phyloP scores from a whole-genome alignment of 30 jellyfish, hydroid and myxozoan genomes.

The Nemopilema nomurai region DNA sequence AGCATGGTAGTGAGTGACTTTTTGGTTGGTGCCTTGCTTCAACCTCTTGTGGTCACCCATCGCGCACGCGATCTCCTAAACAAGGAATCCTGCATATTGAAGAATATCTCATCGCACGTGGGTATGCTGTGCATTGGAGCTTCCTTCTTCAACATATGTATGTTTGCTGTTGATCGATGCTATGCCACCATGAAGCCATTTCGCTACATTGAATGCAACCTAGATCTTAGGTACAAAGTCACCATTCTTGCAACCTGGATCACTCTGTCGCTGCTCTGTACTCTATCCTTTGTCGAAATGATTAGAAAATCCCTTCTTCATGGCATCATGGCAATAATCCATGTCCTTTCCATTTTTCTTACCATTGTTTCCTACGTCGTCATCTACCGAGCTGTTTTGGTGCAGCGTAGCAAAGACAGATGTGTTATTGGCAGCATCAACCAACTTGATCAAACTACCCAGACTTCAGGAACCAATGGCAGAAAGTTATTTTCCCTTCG shows the following conservation, averaged over 20 bases:
- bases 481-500: no score
- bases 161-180: conserved; percentile 55
- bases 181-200: conserved; percentile 37
- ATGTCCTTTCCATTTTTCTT: neutral
- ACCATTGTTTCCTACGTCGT: neutral
- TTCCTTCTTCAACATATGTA: conserved; percentile 19
- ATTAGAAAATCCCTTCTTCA: neutral
- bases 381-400: neutral
- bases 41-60: neutral
- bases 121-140: conserved; percentile 44
- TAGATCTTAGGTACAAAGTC: conserved; percentile 4
- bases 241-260: conserved; percentile 17
- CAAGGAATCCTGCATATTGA: conserved; percentile 4
- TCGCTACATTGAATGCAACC: neutral
- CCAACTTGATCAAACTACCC: neutral
- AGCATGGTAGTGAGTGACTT: conserved; percentile 59
- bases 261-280: neutral
- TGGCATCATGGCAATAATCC: neutral
- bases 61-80: neutral
- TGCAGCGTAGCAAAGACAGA: neutral
- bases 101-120: neutral
- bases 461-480: neutral
- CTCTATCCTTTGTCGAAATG: neutral
- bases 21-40: conserved; percentile 30
- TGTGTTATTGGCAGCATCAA: neutral